Evolutionary conservation across 2,797 vertebrate species (phyloP).

Genomic region (Myripristis jacobus): DNA sequence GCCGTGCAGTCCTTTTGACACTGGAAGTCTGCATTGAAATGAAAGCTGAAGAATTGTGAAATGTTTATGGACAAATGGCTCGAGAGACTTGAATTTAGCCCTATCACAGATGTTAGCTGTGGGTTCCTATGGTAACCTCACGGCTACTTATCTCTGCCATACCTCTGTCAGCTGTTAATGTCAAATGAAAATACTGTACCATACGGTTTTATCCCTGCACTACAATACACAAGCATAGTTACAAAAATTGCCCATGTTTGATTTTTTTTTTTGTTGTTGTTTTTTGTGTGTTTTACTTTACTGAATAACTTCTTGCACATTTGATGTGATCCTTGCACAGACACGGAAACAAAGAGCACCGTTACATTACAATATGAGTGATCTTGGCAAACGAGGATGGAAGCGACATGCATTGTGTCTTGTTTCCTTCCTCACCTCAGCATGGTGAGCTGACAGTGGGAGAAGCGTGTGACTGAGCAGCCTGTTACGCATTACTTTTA

Average conservation of each 20-base stretch:
- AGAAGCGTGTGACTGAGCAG: conserved; percentile 13
- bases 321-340: background rate
- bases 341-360: conserved; percentile 13
- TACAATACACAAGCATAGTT: conserved; percentile 4
- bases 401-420: background rate
- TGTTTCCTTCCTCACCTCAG: conserved; percentile 5
- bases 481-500: conserved; percentile 9
- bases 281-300: background rate
- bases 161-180: conserved; percentile 18
- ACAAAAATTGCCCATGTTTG: background rate
- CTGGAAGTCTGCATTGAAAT: conserved; percentile 60
- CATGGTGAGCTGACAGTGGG: background rate
- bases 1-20: conserved; percentile 49
- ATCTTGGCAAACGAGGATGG: background rate
- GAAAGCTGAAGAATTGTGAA: conserved; percentile 36
- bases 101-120: conserved; percentile 43
- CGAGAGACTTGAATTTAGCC: conserved; percentile 33
- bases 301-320: background rate
- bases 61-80: conserved; percentile 17
- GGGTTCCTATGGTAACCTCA: conserved; percentile 77
- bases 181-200: conserved; percentile 8
- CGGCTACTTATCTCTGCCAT: conserved; percentile 45
- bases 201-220: background rate
- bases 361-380: conserved; percentile 1
- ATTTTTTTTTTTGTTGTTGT: background rate